Percentiles rank a stretch among this genome's conserved stretches.
Conservation (phyloP, 2,888 invertebrate species). For the Pheosia tremula region DNA sequence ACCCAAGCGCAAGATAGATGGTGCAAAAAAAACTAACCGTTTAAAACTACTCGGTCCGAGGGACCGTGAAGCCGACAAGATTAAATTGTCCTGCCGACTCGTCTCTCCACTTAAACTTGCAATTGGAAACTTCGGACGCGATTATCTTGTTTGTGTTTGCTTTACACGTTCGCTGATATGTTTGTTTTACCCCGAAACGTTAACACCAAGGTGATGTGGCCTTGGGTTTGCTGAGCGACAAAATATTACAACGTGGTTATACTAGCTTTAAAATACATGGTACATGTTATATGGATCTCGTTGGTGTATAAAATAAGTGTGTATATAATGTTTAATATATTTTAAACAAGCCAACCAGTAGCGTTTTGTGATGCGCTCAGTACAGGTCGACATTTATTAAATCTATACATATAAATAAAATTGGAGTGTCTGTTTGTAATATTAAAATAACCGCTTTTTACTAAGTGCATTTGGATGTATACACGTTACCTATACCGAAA, state of each 20-base stretch:
- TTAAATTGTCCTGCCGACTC: slow-evolving; percentile 73
- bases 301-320: no score
- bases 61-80: slow-evolving; percentile 66
- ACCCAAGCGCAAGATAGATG: slow-evolving; percentile 51
- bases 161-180: slow-evolving; percentile 24
- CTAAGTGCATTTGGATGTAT: no score
- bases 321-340: no score
- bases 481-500: no score
- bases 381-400: no score
- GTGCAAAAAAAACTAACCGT: slow-evolving; percentile 66
- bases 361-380: no score
- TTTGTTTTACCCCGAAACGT: slow-evolving; percentile 17
- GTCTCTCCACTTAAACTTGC: slow-evolving; percentile 65
- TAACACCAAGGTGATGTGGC: neutral
- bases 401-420: no score
- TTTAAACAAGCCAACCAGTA: no score
- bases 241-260: neutral
- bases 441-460: no score
- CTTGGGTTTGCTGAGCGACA: neutral
- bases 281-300: no score
- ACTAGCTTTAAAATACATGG: no score
- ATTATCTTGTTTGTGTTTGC: slow-evolving; percentile 66
- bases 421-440: no score
- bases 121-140: slow-evolving; percentile 66
- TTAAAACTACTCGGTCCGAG: slow-evolving; percentile 63